These are phyloP conservation scores for Porites australiensis DNA, from an alignment of 64 coral and sea anemone genomes.

Conservation along the genomic window DNA sequence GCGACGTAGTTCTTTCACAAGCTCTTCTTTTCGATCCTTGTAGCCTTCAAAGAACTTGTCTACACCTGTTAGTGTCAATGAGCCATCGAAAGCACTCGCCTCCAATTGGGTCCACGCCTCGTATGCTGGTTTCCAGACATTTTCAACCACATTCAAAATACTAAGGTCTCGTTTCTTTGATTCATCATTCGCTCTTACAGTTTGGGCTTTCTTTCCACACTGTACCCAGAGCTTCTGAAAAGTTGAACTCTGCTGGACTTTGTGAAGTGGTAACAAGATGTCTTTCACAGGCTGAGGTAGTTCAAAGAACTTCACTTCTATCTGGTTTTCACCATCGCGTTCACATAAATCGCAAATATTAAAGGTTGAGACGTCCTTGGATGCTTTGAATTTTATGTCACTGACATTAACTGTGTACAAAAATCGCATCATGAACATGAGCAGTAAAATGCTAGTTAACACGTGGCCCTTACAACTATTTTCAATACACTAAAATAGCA, in stretches of 20 bases:
- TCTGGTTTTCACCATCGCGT: neutral
- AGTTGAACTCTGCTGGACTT: conserved; percentile 14
- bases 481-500: too few relatives aligned
- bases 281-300: neutral
- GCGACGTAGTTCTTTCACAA: neutral
- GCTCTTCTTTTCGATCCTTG: conserved; percentile 28
- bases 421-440: too few relatives aligned
- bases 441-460: too few relatives aligned
- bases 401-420: neutral
- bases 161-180: conserved; percentile 7
- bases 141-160: conserved; percentile 10
- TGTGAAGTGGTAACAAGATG: neutral
- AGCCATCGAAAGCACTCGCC: neutral
- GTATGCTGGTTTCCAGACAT: conserved; percentile 52
- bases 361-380: neutral
- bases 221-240: conserved; percentile 62
- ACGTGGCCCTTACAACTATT: too few relatives aligned
- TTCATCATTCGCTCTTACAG: conserved; percentile 17
- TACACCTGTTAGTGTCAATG: conserved; percentile 27
- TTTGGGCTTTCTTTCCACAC: conserved; percentile 17
- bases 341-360: conserved; percentile 18
- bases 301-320: conserved; percentile 33
- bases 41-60: conserved; percentile 52
- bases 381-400: too few relatives aligned
- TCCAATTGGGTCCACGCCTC: conserved; percentile 15